These are phyloP conservation scores for Temnopleurus reevesii DNA, from an alignment of 53 echinoderm and acorn worm genomes.

Conservation along the genomic window DNA sequence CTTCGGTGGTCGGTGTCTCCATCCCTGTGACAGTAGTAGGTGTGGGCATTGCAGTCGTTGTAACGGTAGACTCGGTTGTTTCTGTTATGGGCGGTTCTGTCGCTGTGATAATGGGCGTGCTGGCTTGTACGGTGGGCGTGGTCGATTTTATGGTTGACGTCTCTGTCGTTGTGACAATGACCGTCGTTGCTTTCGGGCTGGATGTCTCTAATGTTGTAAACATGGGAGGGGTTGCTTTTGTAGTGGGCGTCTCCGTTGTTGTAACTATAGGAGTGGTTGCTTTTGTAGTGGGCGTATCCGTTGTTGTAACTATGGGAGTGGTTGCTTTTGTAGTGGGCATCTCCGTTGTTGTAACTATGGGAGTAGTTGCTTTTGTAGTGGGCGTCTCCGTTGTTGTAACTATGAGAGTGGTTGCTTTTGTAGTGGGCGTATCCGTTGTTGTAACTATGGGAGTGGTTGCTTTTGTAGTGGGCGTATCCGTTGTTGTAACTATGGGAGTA, in stretches of 20 bases:
- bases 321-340: background rate
- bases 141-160: background rate
- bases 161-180: no score
- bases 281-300: background rate
- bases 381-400: background rate
- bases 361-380: background rate
- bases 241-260: no score
- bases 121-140: background rate
- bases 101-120: background rate
- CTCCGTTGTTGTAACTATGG: background rate
- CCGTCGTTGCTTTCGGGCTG: no score
- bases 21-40: background rate
- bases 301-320: background rate
- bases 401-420: background rate
- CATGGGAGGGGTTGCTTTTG: no score
- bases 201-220: no score
- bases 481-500: background rate
- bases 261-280: no score
- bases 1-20: background rate
- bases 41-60: background rate
- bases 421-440: background rate
- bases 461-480: background rate
- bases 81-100: background rate
- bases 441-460: background rate
- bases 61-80: background rate